A percentile compares a stretch with the other conserved stretches of the same genome.
Conservation (phyloP, 2,797 vertebrate species). For the Stomatorhinus walkeri region DNA sequence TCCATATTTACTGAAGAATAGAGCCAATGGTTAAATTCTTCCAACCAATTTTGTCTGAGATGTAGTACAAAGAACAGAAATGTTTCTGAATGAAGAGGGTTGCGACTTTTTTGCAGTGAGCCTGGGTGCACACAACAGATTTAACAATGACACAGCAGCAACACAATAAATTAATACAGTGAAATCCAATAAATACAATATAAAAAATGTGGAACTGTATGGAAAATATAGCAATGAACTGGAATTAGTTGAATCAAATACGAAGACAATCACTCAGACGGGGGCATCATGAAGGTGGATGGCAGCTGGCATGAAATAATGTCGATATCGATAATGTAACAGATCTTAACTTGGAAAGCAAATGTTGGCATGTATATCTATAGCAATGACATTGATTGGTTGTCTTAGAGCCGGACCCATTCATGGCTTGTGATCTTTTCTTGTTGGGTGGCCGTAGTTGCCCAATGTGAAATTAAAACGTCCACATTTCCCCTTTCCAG, state of each 20-base stretch:
- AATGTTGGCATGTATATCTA: neutral
- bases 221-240: neutral
- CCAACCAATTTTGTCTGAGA: neutral
- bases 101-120: neutral
- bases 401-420: neutral
- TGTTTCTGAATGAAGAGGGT: neutral
- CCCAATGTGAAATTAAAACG: neutral
- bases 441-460: neutral
- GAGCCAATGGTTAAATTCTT: neutral
- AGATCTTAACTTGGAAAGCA: neutral
- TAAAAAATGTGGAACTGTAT: neutral
- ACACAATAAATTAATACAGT: neutral
- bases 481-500: neutral
- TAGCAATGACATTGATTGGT: neutral
- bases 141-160: neutral
- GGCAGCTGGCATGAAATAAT: neutral
- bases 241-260: neutral
- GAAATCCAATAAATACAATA: neutral
- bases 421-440: neutral
- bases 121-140: neutral
- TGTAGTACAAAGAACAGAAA: neutral
- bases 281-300: neutral
- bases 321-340: neutral
- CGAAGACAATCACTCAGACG: neutral
- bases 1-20: neutral